Base-by-base conservation (phyloP, 2,113 vertebrate species). In the Leptobrachium ailaonicum region DNA sequence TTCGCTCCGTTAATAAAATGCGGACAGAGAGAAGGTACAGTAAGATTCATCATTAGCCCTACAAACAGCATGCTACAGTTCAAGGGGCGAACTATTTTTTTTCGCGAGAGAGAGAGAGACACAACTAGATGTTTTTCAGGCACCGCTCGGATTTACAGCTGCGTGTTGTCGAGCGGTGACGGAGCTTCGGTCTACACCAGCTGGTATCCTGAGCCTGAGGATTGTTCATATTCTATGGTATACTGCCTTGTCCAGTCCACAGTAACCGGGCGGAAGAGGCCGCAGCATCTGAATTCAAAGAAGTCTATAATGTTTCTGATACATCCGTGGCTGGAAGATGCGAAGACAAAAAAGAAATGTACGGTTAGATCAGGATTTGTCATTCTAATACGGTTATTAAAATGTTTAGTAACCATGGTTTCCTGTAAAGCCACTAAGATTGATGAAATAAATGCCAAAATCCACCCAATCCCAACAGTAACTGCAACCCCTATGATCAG, bases 161-260 rank as follows among this genome's bases (percentile, higher is more conserved):
- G 74, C 89, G 85, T 88, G 89, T 91, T 87, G 8, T 50, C 90
- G 83, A 86, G 84, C 44, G 77, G 84, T 88, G 83, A 84, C 79
- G 85, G 6, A 20, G 71, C 42, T 58, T 87, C 67, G 20, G 53
- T 86, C 92, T 96, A 99, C 93, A 99, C 98, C 9, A 99, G 95
- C 90, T 99, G 98, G 90, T 99, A 99, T 88, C 98, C 98, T 76
- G 96, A 96, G 85, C 98, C 98, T 82, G 97, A 95, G 63, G 95
- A 95, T 86, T 99, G 98, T 91, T 99, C 97, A 69, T 99, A 99
- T 80, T 99, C 98, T 94, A 99, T 98, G 87, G 97, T 96, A 87
- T 96, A 98, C 92, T 99, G 98, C 73, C 94, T 92, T 85, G 98
- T 99, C 98, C 98, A 99, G 95, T 99, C 98, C 89, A 98, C 94